A percentile compares a stretch with the other conserved stretches of the same genome.
phyloP scores from a whole-genome alignment of 2,888 invertebrate genomes.

The Drosophila gaucha region DNA sequence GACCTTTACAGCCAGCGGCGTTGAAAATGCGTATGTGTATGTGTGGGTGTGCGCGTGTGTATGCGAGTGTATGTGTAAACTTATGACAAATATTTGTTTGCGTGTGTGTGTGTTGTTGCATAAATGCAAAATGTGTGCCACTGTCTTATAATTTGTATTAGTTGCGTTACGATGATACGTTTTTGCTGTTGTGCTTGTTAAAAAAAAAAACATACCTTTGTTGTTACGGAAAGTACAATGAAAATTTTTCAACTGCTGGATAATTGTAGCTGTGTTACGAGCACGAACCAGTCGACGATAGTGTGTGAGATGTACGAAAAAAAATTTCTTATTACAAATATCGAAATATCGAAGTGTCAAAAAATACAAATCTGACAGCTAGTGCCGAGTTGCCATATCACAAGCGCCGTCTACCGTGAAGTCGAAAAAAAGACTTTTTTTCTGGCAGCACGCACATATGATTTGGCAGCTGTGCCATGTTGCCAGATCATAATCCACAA shows the following conservation, averaged over 20 bases:
- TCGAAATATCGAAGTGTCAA: slow-evolving; percentile 36
- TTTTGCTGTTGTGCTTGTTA: slow-evolving; percentile 25
- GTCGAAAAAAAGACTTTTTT: not conserved
- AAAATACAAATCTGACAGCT: slow-evolving; percentile 40
- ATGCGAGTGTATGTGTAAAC: slow-evolving; percentile 37
- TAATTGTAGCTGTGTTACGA: slow-evolving; percentile 55
- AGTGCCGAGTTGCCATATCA: slow-evolving; percentile 27
- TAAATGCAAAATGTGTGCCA: slow-evolving; percentile 46
- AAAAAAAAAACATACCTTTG: slow-evolving; percentile 75
- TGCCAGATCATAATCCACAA: slow-evolving; percentile 11
- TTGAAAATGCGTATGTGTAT: slow-evolving; percentile 39
- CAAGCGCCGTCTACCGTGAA: not conserved
- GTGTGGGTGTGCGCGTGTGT: slow-evolving; percentile 19
- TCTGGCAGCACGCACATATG: not conserved
- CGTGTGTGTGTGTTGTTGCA: slow-evolving; percentile 43
- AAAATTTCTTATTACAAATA: slow-evolving; percentile 21
- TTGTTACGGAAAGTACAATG: slow-evolving; percentile 70
- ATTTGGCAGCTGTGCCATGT: slow-evolving; percentile 23
- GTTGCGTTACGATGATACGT: slow-evolving; percentile 40
- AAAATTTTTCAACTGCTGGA: slow-evolving; percentile 70
- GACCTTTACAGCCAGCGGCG: slow-evolving; percentile 55
- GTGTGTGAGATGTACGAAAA: slow-evolving; percentile 18
- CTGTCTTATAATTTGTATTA: slow-evolving; percentile 48
- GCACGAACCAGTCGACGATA: slow-evolving; percentile 57
- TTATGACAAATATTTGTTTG: slow-evolving; percentile 54